Conservation (phyloP, 2,113 vertebrate genomes). For the Notothenia coriiceps region DNA sequence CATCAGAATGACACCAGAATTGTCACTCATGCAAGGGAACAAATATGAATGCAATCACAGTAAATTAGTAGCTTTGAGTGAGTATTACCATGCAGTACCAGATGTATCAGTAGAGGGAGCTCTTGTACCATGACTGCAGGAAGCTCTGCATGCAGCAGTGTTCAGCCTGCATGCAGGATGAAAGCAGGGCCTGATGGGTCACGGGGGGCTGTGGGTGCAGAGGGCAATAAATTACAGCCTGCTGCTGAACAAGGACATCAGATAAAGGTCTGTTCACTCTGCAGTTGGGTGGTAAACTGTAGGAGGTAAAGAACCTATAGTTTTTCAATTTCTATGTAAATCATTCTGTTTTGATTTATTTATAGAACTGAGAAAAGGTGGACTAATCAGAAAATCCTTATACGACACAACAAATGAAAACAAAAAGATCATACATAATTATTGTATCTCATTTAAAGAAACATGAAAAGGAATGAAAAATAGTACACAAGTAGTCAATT, state of each 20-base stretch:
- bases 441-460: neutral
- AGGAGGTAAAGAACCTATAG: no score
- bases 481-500: neutral
- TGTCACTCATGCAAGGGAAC: neutral
- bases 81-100: neutral
- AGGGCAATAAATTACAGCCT: slow-evolving; percentile 69
- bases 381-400: neutral
- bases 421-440: neutral
- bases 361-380: neutral
- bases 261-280: slow-evolving; percentile 71
- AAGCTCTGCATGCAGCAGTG: slow-evolving; percentile 19
- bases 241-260: slow-evolving; percentile 80
- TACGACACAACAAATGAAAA: neutral
- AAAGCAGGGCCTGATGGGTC: slow-evolving; percentile 45
- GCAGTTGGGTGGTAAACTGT: slow-evolving; percentile 20
- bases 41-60: neutral
- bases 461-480: neutral
- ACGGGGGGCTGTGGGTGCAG: slow-evolving; percentile 56
- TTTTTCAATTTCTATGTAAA: slow-evolving; percentile 9
- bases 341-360: slow-evolving; percentile 14
- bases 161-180: slow-evolving; percentile 23
- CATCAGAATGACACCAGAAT: no score
- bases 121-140: slow-evolving; percentile 60
- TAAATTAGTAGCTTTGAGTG: neutral
- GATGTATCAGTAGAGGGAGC: slow-evolving; percentile 70